Evolutionary conservation across 2,113 vertebrate species (phyloP).

Genomic region (Gymnarchus niloticus): DNA sequence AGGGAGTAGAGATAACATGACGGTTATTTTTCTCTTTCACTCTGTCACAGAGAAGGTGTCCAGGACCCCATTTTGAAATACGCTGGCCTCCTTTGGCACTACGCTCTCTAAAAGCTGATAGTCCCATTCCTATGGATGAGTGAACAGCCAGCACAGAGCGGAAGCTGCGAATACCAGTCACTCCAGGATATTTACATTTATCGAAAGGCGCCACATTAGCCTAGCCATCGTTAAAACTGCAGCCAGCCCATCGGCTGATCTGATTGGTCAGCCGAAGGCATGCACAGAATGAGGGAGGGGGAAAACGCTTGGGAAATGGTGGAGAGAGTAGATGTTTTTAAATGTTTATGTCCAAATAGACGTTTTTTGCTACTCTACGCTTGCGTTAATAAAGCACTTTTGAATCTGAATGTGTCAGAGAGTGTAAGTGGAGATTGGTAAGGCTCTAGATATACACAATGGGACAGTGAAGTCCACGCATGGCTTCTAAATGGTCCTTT

Average conservation of each 20-base stretch:
- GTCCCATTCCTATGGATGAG: background rate
- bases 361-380: background rate
- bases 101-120: background rate
- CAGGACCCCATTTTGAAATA: too few species aligned
- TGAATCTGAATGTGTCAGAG: background rate
- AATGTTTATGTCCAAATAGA: background rate
- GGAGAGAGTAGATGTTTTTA: background rate
- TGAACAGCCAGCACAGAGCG: background rate
- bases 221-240: background rate
- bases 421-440: background rate
- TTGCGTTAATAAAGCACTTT: background rate
- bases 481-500: slow-evolving; percentile 21
- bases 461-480: slow-evolving; percentile 25
- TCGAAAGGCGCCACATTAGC: background rate
- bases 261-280: background rate
- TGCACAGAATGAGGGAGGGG: background rate
- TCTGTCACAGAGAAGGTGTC: background rate
- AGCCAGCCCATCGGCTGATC: background rate
- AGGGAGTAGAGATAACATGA: background rate
- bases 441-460: slow-evolving; percentile 1
- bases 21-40: background rate
- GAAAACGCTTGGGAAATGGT: background rate
- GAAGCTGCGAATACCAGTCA: too few species aligned
- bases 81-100: background rate
- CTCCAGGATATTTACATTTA: too few species aligned